These are phyloP conservation scores for Tokudaia muenninki DNA, from an alignment of 2,797 vertebrate species.

Conservation along the genomic window DNA sequence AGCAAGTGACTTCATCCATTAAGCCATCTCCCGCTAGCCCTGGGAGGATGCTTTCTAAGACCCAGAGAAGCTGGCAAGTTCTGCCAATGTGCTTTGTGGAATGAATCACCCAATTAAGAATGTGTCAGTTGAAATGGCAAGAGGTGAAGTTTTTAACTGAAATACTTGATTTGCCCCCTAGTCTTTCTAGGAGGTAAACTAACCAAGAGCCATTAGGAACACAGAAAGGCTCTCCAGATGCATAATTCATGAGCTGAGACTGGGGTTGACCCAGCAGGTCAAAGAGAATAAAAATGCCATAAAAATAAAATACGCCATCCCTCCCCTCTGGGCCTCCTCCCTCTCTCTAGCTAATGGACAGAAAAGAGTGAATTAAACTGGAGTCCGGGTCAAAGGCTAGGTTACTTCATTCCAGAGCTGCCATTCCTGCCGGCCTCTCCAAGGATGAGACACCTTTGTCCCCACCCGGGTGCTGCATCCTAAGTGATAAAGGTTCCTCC, in stretches of 20 bases:
- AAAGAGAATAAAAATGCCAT: constrained; percentile 74
- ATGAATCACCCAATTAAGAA: constrained; percentile 26
- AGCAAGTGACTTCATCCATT: background rate
- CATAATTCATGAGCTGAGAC: constrained; percentile 75
- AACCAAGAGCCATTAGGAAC: constrained; percentile 61
- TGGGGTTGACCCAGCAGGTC: constrained; percentile 67
- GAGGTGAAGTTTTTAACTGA: constrained; percentile 67
- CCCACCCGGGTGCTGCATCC: background rate
- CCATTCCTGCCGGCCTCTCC: constrained; percentile 25
- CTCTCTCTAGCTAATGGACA: constrained; percentile 69
- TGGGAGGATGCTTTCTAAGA: constrained; percentile 3
- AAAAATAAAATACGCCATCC: constrained; percentile 73
- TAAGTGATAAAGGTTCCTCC: constrained; percentile 12
- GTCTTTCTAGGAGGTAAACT: constrained; percentile 64
- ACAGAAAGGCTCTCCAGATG: constrained; percentile 39
- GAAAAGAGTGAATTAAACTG: constrained; percentile 72
- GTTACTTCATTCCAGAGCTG: constrained; percentile 45
- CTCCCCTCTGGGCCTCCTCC: background rate
- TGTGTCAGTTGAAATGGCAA: constrained; percentile 31
- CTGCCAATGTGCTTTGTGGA: background rate
- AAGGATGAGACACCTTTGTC: background rate
- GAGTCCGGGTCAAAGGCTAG: constrained; percentile 70
- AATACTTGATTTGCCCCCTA: constrained; percentile 18
- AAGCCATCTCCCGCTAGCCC: background rate
- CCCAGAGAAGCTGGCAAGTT: background rate